Evolutionary conservation across 2,113 vertebrate genomes (phyloP).

Genomic region (Corythornis vintsioides): DNA sequence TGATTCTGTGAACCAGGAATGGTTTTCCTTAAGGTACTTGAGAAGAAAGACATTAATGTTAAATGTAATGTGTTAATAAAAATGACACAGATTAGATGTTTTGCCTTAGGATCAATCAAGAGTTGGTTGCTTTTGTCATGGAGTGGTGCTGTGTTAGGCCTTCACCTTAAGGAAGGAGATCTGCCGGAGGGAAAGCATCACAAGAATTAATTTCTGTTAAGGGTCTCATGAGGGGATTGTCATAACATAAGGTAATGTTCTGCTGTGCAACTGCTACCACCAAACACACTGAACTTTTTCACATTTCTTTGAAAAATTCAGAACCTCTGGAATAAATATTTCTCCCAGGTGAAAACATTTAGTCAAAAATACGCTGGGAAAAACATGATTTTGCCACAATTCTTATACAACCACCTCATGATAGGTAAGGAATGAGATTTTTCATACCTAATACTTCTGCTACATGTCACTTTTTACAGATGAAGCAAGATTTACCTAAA

Average conservation of each 20-base stretch:
- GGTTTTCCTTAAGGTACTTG: background rate
- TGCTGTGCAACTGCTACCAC: background rate
- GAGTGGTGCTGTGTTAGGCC: background rate
- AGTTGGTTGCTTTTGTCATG: background rate
- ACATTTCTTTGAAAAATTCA: background rate
- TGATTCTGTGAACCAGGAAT: background rate
- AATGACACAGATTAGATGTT: background rate
- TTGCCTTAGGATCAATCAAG: background rate
- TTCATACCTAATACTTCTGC: background rate
- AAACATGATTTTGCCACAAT: background rate
- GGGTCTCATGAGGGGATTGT: background rate
- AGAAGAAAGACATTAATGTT: background rate
- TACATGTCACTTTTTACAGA: background rate
- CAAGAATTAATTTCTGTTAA: background rate
- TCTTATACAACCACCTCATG: background rate
- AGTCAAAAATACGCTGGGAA: background rate
- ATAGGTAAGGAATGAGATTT: background rate
- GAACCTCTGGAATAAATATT: background rate
- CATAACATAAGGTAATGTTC: background rate
- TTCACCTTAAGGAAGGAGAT: background rate
- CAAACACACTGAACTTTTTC: background rate
- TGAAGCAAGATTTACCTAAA: background rate
- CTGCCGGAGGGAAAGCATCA: background rate
- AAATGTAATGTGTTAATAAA: background rate
- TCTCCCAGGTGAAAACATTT: background rate